These are phyloP conservation scores for Chaenodraco wilsoni DNA, from an alignment of 2,797 vertebrate species.

Conservation along the genomic window DNA sequence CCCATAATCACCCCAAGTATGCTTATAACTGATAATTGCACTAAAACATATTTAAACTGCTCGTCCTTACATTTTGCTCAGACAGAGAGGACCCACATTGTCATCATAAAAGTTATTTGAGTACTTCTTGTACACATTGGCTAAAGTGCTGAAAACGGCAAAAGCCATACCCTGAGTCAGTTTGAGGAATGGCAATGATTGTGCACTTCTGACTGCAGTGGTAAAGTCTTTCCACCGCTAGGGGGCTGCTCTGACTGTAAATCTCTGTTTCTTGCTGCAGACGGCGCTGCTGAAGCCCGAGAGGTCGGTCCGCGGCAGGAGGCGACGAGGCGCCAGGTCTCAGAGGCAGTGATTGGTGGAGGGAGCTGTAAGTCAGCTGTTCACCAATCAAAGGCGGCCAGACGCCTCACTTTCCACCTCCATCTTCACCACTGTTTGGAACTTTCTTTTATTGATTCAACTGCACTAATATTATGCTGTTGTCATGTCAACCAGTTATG, in stretches of 20 bases:
- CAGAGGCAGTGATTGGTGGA: slow-evolving; percentile 78
- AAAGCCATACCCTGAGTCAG: too few relatives aligned
- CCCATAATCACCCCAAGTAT: too few relatives aligned
- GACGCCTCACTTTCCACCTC: slow-evolving; percentile 34
- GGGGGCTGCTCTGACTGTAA: slow-evolving; percentile 1
- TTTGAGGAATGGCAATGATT: slow-evolving; percentile 4
- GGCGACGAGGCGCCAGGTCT: slow-evolving; percentile 83
- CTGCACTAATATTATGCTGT: slow-evolving; percentile 77
- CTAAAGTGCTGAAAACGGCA: too few relatives aligned
- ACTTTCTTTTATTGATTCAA: slow-evolving; percentile 49
- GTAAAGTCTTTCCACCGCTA: background rate
- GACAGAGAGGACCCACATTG: too few relatives aligned
- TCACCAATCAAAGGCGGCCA: slow-evolving; percentile 56
- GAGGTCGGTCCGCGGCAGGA: slow-evolving; percentile 81
- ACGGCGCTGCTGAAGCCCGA: slow-evolving; percentile 80
- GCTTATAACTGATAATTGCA: too few relatives aligned
- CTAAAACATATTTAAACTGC: too few relatives aligned
- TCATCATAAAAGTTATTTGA: too few relatives aligned
- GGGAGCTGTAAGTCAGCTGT: slow-evolving; percentile 53
- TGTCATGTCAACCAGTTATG: slow-evolving; percentile 72
- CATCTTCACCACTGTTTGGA: slow-evolving; percentile 66
- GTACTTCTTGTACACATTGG: too few relatives aligned
- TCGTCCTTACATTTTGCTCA: too few relatives aligned
- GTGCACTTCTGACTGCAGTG: slow-evolving; percentile 13
- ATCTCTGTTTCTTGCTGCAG: slow-evolving; percentile 55